Evolutionary conservation across 2,113 vertebrate species (phyloP).

Genomic region (Passer montanus): DNA sequence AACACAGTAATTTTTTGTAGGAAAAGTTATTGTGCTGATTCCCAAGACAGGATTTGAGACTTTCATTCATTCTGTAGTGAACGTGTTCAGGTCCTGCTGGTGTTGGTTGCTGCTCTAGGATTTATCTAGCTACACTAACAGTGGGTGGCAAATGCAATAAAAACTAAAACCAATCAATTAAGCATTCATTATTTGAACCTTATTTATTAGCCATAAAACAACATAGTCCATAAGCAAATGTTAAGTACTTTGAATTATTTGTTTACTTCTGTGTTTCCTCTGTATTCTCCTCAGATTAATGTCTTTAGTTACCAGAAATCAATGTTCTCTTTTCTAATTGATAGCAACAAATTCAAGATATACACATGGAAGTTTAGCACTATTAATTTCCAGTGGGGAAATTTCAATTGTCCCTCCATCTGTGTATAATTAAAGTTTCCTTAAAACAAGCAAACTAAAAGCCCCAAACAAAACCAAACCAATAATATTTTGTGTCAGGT

Average conservation of each 20-base stretch:
- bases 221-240: slow-evolving; percentile 16
- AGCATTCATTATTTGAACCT: slow-evolving; percentile 40
- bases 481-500: background rate
- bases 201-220: slow-evolving; percentile 52
- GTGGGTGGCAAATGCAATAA: slow-evolving; percentile 36
- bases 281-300: slow-evolving; percentile 45
- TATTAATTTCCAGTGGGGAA: background rate
- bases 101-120: slow-evolving; percentile 31
- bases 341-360: slow-evolving; percentile 8
- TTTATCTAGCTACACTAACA: slow-evolving; percentile 54
- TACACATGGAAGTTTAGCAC: background rate
- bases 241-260: slow-evolving; percentile 71
- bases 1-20: background rate
- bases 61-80: background rate
- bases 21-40: background rate
- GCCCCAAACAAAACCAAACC: background rate
- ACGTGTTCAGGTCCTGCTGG: background rate
- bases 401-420: background rate
- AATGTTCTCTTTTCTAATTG: slow-evolving; percentile 35
- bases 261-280: slow-evolving; percentile 55
- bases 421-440: background rate
- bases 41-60: background rate
- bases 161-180: slow-evolving; percentile 41
- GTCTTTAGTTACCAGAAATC: slow-evolving; percentile 5
- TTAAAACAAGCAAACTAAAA: background rate